Conservation (phyloP, 1,140 invertebrate genomes). For the Leptinotarsa undecemlineata region DNA sequence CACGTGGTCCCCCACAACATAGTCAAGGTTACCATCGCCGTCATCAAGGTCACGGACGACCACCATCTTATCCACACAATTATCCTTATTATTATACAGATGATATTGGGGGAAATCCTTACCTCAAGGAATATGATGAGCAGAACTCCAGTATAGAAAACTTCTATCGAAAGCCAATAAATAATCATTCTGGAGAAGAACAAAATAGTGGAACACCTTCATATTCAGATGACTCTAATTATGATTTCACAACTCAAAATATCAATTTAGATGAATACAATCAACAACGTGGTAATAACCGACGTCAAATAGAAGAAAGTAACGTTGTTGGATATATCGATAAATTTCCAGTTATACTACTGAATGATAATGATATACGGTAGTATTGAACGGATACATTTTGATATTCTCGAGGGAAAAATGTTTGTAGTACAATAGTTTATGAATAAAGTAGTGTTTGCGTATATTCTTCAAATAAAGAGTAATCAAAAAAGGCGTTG, state of each 20-base stretch:
- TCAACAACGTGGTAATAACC: not conserved
- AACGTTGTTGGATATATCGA: conserved; percentile 12
- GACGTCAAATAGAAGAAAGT: not conserved
- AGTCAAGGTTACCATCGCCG: not conserved
- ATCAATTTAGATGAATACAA: not conserved
- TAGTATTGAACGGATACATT: not conserved
- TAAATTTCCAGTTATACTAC: conserved; percentile 10
- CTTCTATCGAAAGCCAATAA: not conserved
- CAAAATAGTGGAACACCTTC: not conserved
- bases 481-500: no score
- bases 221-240: not conserved
- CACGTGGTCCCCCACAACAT: not conserved
- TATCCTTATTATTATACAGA: not conserved
- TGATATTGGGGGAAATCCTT: not conserved
- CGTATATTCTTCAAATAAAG: no score
- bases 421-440: no score
- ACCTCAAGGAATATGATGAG: not conserved
- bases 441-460: no score
- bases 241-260: not conserved
- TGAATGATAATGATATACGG: conserved; percentile 20
- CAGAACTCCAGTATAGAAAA: not conserved
- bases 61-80: not conserved
- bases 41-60: not conserved
- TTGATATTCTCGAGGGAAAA: no score
- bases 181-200: not conserved